These are phyloP conservation scores for Phlogophora meticulosa DNA, from an alignment of 2,888 invertebrate genomes.

Conservation along the genomic window DNA sequence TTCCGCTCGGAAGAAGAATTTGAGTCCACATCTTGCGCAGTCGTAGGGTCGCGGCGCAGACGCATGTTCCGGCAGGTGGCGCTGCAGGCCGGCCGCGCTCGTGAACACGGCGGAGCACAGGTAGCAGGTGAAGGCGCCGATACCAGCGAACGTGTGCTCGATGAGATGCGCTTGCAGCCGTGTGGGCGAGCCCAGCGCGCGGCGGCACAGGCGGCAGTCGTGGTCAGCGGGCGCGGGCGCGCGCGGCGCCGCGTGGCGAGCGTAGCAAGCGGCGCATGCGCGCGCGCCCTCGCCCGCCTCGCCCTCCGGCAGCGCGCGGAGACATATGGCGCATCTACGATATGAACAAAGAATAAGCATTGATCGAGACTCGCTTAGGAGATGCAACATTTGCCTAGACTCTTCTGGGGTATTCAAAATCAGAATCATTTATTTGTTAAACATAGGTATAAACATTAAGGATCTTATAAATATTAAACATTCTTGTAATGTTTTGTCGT, in stretches of 20 bases:
- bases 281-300: conserved; percentile 89
- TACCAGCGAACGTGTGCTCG: conserved; percentile 97
- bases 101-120: conserved; percentile 97
- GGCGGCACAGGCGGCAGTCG: conserved; percentile 95
- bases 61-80: conserved; percentile 96
- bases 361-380: background rate
- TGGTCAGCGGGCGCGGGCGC: conserved; percentile 86
- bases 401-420: no score
- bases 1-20: conserved; percentile 97
- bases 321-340: conserved; percentile 91
- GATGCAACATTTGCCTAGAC: no score
- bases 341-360: background rate
- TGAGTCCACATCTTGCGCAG: conserved; percentile 95
- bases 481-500: no score
- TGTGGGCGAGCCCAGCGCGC: conserved; percentile 94
- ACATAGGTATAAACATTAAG: no score
- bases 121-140: conserved; percentile 96
- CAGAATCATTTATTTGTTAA: no score
- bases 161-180: conserved; percentile 96
- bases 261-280: conserved; percentile 95
- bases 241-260: conserved; percentile 86
- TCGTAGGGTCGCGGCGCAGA: conserved; percentile 95
- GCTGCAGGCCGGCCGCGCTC: conserved; percentile 95
- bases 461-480: no score
- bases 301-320: conserved; percentile 87